Conservation (phyloP, 2,797 vertebrate genomes). For the Neostethus bicornis region DNA sequence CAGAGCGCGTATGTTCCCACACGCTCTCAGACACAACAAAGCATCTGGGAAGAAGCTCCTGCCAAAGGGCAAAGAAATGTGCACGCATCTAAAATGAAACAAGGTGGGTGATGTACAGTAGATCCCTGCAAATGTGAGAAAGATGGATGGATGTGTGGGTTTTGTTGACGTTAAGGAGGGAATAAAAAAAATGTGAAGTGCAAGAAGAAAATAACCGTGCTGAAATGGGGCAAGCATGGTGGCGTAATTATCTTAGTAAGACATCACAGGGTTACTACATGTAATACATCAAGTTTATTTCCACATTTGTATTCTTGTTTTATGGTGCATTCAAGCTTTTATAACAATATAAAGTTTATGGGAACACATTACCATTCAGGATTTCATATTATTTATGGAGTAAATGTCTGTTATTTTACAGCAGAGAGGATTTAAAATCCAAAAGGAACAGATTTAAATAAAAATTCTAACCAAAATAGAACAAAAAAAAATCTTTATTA, state of each 20-base stretch:
- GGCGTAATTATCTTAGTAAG: conserved; percentile 18
- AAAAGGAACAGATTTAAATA: too few species aligned
- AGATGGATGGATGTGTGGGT: conserved; percentile 25
- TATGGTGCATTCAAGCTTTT: background rate
- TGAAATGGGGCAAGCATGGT: conserved; percentile 36
- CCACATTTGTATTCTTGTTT: background rate
- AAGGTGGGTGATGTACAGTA: conserved; percentile 24
- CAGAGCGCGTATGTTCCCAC: conserved; percentile 69
- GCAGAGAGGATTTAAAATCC: background rate
- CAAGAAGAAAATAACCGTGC: conserved; percentile 15
- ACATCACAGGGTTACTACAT: too few species aligned
- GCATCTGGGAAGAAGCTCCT: conserved; percentile 62
- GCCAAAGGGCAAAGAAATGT: conserved; percentile 64
- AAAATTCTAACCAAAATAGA: too few species aligned
- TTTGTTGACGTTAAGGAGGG: conserved; percentile 9
- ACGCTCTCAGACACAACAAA: conserved; percentile 76
- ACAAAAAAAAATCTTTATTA: too few species aligned
- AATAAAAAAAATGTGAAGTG: conserved; percentile 14
- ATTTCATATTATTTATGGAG: background rate
- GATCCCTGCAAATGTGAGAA: conserved; percentile 20
- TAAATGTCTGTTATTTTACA: background rate
- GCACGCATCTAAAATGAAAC: conserved; percentile 48
- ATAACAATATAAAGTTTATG: background rate
- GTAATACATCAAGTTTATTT: background rate
- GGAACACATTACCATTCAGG: background rate